phyloP scores from a whole-genome alignment of 2,113 vertebrate species.

The Fregetta grallaria region DNA sequence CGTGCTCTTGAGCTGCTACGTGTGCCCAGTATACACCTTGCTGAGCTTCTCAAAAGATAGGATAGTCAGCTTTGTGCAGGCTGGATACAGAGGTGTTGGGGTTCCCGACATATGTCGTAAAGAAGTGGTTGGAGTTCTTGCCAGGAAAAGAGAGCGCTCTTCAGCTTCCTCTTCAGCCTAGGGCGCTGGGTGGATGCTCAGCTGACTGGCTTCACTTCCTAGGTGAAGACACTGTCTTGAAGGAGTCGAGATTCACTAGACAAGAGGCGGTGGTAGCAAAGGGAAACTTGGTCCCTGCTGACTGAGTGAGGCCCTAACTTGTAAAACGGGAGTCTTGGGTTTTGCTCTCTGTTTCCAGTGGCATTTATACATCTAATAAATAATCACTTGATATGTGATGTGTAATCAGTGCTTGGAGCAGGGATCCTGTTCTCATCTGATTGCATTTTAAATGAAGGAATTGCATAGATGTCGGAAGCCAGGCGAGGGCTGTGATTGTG shows the following conservation, averaged over 20 bases:
- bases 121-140: not conserved
- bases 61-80: not conserved
- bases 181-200: not conserved
- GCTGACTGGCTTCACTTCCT: not conserved
- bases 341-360: not conserved
- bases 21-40: not conserved
- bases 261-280: not conserved
- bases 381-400: not conserved
- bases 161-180: not conserved
- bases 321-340: not conserved
- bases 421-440: not conserved
- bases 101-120: rapidly evolving
- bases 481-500: not conserved
- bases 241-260: not conserved
- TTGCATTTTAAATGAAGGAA: not conserved
- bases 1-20: rapidly evolving
- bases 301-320: not conserved
- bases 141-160: not conserved
- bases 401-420: not conserved
- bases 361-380: not conserved
- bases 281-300: not conserved
- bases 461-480: not conserved
- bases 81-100: not conserved
- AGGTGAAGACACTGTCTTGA: not conserved
- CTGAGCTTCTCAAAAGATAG: not conserved